These are phyloP conservation scores for Cydia strobilella DNA, from an alignment of 1,140 invertebrate species.

Conservation along the genomic window DNA sequence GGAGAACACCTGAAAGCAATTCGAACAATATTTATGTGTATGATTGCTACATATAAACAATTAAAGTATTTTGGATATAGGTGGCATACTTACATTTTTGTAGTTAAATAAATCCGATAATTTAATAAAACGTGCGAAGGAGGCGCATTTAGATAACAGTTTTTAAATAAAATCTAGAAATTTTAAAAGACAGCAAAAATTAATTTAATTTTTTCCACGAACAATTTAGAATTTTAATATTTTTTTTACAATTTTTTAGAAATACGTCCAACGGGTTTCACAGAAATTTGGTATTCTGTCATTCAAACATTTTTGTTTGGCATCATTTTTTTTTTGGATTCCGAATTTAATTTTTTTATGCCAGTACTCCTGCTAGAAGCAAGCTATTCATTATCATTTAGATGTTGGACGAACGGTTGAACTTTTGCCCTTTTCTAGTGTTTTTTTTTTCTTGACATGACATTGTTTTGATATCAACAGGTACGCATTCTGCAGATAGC, in stretches of 20 bases:
- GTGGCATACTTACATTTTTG: slow-evolving; percentile 46
- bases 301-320: slow-evolving; percentile 38
- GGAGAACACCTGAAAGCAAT: slow-evolving; percentile 65
- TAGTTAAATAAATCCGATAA: slow-evolving; percentile 26
- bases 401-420: not conserved
- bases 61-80: not conserved
- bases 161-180: slow-evolving; percentile 34
- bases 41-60: not conserved
- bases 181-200: slow-evolving; percentile 8
- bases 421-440: not conserved
- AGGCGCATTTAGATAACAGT: slow-evolving; percentile 40
- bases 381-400: slow-evolving; percentile 17
- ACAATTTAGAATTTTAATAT: slow-evolving; percentile 41
- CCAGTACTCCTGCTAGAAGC: not conserved
- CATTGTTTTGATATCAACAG: slow-evolving; percentile 35
- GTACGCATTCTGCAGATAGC: slow-evolving; percentile 56
- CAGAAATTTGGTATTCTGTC: slow-evolving; percentile 52
- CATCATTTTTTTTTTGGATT: slow-evolving; percentile 40
- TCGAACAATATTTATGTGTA: not conserved
- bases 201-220: slow-evolving; percentile 40
- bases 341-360: slow-evolving; percentile 28
- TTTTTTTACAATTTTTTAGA: slow-evolving; percentile 45
- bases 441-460: slow-evolving; percentile 39
- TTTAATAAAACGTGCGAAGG: slow-evolving; percentile 37
- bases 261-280: slow-evolving; percentile 50